Evolutionary conservation across 2,113 vertebrate species (phyloP), one percentile per base, ranked within the genome.

Genomic region (Scortum barcoo): DNA sequence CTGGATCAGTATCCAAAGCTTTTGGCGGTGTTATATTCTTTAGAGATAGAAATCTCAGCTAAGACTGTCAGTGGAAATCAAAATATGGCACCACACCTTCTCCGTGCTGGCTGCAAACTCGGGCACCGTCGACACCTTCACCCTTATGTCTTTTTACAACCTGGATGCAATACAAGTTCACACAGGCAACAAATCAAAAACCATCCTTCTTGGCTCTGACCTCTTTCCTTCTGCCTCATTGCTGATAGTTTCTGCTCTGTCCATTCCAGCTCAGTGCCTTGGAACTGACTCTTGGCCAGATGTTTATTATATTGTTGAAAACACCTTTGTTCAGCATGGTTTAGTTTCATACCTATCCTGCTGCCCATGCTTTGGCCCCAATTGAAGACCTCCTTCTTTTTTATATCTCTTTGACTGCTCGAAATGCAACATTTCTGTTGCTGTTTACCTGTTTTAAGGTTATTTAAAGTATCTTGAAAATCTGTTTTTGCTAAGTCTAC

Each of bases 171-270:
- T 28, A 1, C 40, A 70, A 48, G n/a, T 80, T 72, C 20, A 40
- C 7, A 75, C 62, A 38, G 12, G 57, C 46, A 72, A 72, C 42
- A 72, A 73, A 73, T 68, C 30, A 75, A 38, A 76, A 72, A 48
- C 10, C 48, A 20, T 54, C 19, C 40, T 54, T 58, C 28, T 30
- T 36, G 24, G 26, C 38, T 51, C 7, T 0, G 0, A 46, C 1
- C 1, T 57, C 38, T 38, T 36, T 40, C 22, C 13, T 40, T 46
- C 20, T 51, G 13, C 14, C 26, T 51, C 16, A 6, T 71, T 67
- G 61, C 30, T 51, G 50, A 80, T 65, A n/a, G 50, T 40, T 30
- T 26, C 12, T 13, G 26, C 57, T 74, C 24, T 36, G 73, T 73
- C 28, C n/a, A 22, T 17, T 75, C 42, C 69, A 76, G n/a, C 65